Evolutionary conservation across 92 coral and sea anemone genomes (phyloP).

Genomic region (Umimayanthus chanpuru): DNA sequence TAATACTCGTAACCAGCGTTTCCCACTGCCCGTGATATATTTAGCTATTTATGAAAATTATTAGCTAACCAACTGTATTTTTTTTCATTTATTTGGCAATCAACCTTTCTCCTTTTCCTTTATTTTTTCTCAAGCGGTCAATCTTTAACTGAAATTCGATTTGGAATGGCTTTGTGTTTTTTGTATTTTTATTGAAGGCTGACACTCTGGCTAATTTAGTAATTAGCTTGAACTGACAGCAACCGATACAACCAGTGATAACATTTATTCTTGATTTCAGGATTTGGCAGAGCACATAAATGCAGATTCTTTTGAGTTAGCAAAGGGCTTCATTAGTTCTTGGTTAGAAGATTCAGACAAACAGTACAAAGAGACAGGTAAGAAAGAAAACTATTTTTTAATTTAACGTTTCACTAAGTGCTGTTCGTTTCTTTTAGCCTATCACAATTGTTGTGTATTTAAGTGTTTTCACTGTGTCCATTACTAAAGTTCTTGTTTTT

Average conservation of each 20-base stretch:
- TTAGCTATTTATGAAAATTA: no score
- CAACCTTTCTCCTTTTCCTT: no score
- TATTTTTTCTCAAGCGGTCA: no score
- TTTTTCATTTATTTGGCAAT: no score
- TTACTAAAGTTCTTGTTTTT: not conserved
- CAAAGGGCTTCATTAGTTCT: constrained; percentile 14
- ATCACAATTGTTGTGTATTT: not conserved
- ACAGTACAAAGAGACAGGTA: constrained; percentile 1
- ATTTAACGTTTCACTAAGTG: not conserved
- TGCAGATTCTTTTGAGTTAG: constrained; percentile 8
- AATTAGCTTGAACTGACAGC: not conserved
- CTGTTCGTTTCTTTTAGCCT: not conserved
- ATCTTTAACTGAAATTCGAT: no score
- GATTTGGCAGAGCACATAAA: constrained; percentile 20
- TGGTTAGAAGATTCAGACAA: constrained; percentile 34
- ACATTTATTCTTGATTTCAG: not conserved
- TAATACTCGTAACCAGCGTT: no score
- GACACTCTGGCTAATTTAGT: no score
- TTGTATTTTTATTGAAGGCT: no score
- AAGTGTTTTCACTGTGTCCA: not conserved
- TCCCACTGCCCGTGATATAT: no score
- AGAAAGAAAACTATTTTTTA: not conserved
- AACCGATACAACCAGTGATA: not conserved
- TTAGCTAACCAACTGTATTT: no score
- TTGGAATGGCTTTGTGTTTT: no score